These are phyloP conservation scores for Thamnaconus septentrionalis DNA, from an alignment of 2,113 vertebrate species.

Conservation along the genomic window DNA sequence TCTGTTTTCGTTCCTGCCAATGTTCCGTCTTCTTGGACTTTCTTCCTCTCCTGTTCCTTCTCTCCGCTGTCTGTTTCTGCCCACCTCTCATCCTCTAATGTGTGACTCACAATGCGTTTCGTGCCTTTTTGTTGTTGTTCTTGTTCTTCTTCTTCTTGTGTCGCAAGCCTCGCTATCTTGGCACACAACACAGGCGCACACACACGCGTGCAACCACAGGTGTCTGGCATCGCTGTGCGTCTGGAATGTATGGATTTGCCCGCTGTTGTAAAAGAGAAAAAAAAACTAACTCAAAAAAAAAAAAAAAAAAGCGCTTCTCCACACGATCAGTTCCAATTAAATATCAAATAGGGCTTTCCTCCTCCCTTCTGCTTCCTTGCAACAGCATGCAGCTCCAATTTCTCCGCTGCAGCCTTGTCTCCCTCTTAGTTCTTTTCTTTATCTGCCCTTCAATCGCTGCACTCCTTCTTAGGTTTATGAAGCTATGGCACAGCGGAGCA, in stretches of 20 bases:
- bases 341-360: conserved; percentile 56
- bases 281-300: conserved; percentile 11
- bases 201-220: background rate
- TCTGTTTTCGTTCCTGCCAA: conserved; percentile 34
- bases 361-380: conserved; percentile 29
- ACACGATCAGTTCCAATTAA: conserved; percentile 69
- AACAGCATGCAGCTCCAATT: conserved; percentile 28
- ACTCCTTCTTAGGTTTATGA: conserved; percentile 5
- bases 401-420: background rate
- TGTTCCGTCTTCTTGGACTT: conserved; percentile 4
- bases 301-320: conserved; percentile 47
- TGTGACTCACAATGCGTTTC: conserved; percentile 8
- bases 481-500: background rate
- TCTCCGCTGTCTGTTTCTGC: conserved; percentile 12
- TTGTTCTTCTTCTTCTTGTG: background rate
- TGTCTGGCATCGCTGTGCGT: background rate
- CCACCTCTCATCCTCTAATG: conserved; percentile 31
- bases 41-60: background rate
- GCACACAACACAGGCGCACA: conserved; percentile 1
- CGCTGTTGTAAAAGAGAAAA: background rate
- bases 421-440: conserved; percentile 18
- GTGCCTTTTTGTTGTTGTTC: conserved; percentile 1
- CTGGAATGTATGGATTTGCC: conserved; percentile 54
- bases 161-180: background rate
- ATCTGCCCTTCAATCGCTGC: conserved; percentile 15